phyloP scores from a whole-genome alignment of 2,113 vertebrate genomes.

The Forbesichthys agassizii region DNA sequence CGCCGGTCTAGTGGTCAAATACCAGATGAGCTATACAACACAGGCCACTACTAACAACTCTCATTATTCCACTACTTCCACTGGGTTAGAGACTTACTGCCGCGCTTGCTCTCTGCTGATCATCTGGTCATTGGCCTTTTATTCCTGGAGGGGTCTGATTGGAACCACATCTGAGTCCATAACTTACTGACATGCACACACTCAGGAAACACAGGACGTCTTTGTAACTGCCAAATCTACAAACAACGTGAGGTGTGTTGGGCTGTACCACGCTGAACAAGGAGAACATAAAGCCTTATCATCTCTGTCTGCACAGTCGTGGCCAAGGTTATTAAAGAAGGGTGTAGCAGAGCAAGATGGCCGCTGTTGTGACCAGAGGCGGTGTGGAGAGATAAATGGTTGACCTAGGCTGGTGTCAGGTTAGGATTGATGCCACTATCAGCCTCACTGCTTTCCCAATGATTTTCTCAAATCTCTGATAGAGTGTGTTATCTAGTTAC shows the following conservation, averaged over 20 bases:
- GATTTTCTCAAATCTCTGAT: conserved; percentile 99
- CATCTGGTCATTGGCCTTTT: too few species aligned
- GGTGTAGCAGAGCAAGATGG: conserved; percentile 89
- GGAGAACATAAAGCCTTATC: conserved; percentile 56
- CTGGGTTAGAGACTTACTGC: too few species aligned
- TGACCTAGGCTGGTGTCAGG: conserved; percentile 95
- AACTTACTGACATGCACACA: too few species aligned
- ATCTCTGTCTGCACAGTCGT: conserved; percentile 79
- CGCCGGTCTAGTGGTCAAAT: too few species aligned
- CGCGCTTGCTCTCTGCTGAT: too few species aligned
- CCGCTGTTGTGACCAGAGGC: conserved; percentile 91
- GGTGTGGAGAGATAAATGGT: conserved; percentile 97
- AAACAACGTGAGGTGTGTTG: not conserved
- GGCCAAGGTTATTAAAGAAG: conserved; percentile 90
- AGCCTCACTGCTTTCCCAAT: conserved; percentile 96
- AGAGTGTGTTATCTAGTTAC: conserved; percentile 99
- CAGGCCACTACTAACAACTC: too few species aligned
- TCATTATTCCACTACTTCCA: too few species aligned
- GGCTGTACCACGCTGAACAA: conserved; percentile 24
- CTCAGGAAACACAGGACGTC: too few species aligned
- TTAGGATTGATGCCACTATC: conserved; percentile 99
- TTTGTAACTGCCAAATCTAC: not conserved
- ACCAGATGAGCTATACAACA: too few species aligned
- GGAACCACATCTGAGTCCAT: too few species aligned
- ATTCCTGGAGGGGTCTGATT: too few species aligned